These are phyloP conservation scores for Rhadina sibilatrix DNA, from an alignment of 2,113 vertebrate species.

Conservation along the genomic window DNA sequence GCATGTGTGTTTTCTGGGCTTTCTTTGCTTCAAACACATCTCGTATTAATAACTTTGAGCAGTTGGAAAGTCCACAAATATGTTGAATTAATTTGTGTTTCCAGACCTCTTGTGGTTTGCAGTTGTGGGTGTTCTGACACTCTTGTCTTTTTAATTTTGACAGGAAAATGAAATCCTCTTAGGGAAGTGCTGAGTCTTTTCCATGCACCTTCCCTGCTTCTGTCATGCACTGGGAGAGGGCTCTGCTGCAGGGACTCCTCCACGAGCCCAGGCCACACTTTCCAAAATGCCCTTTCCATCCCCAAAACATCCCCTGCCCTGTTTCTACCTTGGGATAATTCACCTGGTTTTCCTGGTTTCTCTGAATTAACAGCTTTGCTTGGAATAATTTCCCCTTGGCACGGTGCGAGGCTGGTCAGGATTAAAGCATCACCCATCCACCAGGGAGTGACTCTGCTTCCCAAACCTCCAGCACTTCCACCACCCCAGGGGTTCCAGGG, in stretches of 20 bases:
- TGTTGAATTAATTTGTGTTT: background rate
- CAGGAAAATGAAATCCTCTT: background rate
- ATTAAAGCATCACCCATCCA: fast-evolving
- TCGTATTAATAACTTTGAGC: background rate
- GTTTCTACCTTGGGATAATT: background rate
- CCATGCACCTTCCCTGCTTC: background rate
- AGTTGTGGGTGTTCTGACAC: background rate
- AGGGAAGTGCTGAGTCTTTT: fast-evolving
- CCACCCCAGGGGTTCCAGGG: background rate
- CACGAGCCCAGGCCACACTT: background rate
- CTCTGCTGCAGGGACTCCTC: background rate
- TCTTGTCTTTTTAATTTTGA: background rate
- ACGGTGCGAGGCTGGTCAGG: background rate
- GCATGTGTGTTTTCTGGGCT: background rate
- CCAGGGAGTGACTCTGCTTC: background rate
- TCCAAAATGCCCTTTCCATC: background rate
- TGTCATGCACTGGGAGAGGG: fast-evolving
- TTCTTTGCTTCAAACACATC: background rate
- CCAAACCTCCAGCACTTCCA: fast-evolving
- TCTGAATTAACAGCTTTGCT: background rate
- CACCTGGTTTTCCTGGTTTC: background rate
- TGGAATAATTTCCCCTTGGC: background rate
- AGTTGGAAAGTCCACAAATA: background rate
- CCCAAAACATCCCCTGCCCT: background rate
- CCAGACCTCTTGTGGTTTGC: background rate